Percentiles rank a stretch among this genome's conserved stretches.
Evolutionary conservation across 2,113 vertebrate genomes (phyloP).

Genomic region (Lophotis ruficrista): DNA sequence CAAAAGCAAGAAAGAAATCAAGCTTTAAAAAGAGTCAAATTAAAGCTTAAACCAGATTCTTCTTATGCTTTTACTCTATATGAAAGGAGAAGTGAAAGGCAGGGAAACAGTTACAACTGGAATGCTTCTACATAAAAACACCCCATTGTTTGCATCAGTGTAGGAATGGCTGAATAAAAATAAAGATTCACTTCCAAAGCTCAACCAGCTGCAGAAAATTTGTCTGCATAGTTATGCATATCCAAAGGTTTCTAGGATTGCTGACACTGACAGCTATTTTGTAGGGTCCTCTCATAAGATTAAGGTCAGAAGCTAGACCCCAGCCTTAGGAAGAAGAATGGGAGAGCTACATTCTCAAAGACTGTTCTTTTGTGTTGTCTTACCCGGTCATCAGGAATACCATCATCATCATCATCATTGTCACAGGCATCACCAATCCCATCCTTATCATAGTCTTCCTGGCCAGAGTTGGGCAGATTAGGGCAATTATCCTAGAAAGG

Average conservation of each 20-base stretch:
- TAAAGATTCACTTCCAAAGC: background rate
- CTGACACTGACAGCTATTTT: background rate
- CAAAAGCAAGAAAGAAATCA: constrained; percentile 9
- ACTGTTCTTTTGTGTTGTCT: constrained; percentile 39
- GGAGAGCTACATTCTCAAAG: background rate
- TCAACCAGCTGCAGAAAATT: constrained; percentile 22
- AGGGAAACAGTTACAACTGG: background rate
- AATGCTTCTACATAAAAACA: background rate
- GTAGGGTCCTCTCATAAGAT: background rate
- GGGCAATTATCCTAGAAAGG: constrained; percentile 93
- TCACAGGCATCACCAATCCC: constrained; percentile 96
- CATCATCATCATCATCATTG: constrained; percentile 92
- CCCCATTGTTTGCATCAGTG: background rate
- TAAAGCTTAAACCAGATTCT: background rate
- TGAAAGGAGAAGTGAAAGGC: background rate
- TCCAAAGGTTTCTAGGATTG: background rate
- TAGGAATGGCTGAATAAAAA: background rate
- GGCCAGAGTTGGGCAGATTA: constrained; percentile 95
- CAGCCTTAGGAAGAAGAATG: background rate
- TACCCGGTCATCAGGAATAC: constrained; percentile 94
- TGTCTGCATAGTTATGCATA: background rate
- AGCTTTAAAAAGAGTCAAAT: background rate
- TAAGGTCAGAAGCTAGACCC: background rate
- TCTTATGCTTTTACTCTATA: background rate
- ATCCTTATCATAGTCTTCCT: constrained; percentile 98